Conservation (phyloP, 64 coral and sea anemone species). For the Astreopora myriophthalma region DNA sequence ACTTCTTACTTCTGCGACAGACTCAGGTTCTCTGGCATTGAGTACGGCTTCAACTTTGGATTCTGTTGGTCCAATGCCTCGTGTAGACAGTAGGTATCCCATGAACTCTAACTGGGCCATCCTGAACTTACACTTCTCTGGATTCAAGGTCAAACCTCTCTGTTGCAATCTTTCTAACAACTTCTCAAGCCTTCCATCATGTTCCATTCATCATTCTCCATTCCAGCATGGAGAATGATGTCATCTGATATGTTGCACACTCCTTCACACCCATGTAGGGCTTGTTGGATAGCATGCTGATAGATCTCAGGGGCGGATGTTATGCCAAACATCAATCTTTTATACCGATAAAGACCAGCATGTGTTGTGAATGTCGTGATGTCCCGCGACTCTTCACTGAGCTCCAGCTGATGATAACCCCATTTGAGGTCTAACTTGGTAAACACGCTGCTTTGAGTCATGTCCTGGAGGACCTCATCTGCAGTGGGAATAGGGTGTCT, state of each 20-base stretch:
- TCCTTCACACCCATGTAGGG: conserved; percentile 29
- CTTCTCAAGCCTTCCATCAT: conserved; percentile 6
- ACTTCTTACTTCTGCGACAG: not conserved
- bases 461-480: conserved; percentile 43
- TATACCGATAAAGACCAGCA: conserved; percentile 35
- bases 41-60: conserved; percentile 37
- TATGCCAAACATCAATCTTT: conserved; percentile 50
- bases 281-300: conserved; percentile 55
- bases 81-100: conserved; percentile 26
- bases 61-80: conserved; percentile 31
- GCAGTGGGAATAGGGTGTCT: conserved; percentile 45
- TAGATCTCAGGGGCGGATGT: conserved; percentile 47
- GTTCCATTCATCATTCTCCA: not conserved
- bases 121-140: conserved; percentile 36
- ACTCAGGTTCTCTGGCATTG: not conserved
- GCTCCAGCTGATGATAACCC: conserved; percentile 53
- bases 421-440: conserved; percentile 17
- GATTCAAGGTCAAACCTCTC: conserved; percentile 20
- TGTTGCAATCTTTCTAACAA: conserved; percentile 21
- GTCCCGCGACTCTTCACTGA: conserved; percentile 27
- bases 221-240: conserved; percentile 39
- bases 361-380: conserved; percentile 61
- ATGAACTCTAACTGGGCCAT: conserved; percentile 17
- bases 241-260: conserved; percentile 60
- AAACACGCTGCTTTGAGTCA: conserved; percentile 43